Evolutionary conservation across 1,140 invertebrate genomes (phyloP), one percentile per base, ranked within the genome.

Genomic region (Rhyzopertha dominica): DNA sequence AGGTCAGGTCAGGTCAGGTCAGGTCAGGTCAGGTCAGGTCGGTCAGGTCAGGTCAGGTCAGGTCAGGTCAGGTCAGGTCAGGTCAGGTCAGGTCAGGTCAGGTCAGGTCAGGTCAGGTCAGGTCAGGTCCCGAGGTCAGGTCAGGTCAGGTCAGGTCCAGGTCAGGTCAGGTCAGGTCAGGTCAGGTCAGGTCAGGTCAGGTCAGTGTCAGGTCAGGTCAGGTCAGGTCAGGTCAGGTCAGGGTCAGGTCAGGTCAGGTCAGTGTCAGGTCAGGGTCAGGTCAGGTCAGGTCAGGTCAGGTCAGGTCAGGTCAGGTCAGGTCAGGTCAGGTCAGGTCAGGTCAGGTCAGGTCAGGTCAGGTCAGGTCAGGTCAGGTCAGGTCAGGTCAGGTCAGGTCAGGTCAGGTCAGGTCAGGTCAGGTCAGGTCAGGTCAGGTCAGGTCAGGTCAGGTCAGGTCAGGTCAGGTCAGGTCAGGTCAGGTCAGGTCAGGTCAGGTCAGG

Each of bases 171-270:
- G 47, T 47, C 42, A 49, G 42, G 47, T 47, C 30, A 29, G 13
- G 49, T 42, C 29, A 49, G 45, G 49, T 50, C 29, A 49, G 45
- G 49, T 50, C 24, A 29, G 45, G 49, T 50, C 30, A 49, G 45
- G 49, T 50, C 29, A 32, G 37, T n/a, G 49, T 50, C 29, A 49
- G 45, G 40, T 50, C 24, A 49, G 32, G 46, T 50, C 29, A 56
- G 47, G 47, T 53, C 32, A 47, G 47, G 53, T 38, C 38, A 44
- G 47, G 49, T 51, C 45, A 52, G 43, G 52, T 48, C 45, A 56
- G 47, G 43, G 52, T 48, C 45, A 56, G 47, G 50, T 47, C 34
- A 44, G 52, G 52, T 56, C 44, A 53, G 52, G 52, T 51, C 51
- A 47, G n/a, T n/a, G 42, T 43, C 37, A 43, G 42, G 36, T 43